Evolutionary conservation across 1,140 invertebrate species (phyloP), one percentile per base, ranked within the genome.

Genomic region (Diorhabda elongata): DNA sequence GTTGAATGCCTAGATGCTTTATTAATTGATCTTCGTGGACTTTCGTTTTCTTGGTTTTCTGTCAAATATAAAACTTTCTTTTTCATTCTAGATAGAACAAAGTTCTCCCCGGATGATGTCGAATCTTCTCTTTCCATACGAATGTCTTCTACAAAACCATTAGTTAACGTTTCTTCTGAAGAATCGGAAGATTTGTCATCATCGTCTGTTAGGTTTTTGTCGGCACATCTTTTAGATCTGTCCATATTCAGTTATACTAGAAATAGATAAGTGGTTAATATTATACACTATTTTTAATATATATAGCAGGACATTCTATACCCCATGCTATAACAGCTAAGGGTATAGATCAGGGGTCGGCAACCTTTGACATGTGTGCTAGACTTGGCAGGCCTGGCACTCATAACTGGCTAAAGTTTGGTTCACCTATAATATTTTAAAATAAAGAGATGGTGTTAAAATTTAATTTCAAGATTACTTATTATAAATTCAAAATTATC

Each of bases 71-170:
- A 92, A 93, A 70, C 97, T 83, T 65, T 98, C 82, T 79, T 96
- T 91, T 77, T 96, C 94, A 73, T 98, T 86, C 70, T 95, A 95
- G 93, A 97, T 97, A 83, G 97, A 93, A 79, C 90, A 56, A 57
- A 65, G 42, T 65, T 58, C 3, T 65, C 64, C n/a, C 64, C 52
- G 2, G 64, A 65, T 0, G 64, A 65, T n/a, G 61, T n/a, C 9
- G 45, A 65, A 7, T 98, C 96, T 86, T 97, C 95, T 84, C 98
- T 95, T 80, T 97, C 96, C 76, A 98, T 80, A 59, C 95, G 98
- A 78, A 91, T 87, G 80, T 98, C 95, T 84, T 97, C 96, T 83
- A 97, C 95, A 84, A 95, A 97, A 82, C 97, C 95, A 88, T 97
- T 93, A 67, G 97, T 90, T 85, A 98, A 90, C 92, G 97, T 95